A percentile compares a stretch with the other conserved stretches of the same genome.
Conservation (phyloP, 2,113 vertebrate genomes). For the Blennius ocellaris region DNA sequence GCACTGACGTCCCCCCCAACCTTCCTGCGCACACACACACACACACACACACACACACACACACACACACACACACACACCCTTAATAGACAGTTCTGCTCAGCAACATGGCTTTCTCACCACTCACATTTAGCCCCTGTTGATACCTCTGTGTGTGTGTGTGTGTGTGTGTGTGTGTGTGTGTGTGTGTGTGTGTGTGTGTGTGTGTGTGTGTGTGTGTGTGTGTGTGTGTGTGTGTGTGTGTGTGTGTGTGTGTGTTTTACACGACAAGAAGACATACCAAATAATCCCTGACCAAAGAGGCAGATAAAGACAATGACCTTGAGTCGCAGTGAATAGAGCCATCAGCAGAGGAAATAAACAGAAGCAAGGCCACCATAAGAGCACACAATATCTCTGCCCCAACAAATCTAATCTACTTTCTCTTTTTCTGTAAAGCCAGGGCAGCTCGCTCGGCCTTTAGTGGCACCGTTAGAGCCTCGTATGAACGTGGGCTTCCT, state of each 20-base stretch:
- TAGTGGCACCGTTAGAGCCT: slow-evolving; percentile 10
- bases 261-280: slow-evolving; percentile 42
- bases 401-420: slow-evolving; percentile 59
- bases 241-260: slow-evolving; percentile 36
- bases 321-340: slow-evolving; percentile 59
- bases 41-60: slow-evolving; percentile 10
- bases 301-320: slow-evolving; percentile 57
- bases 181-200: slow-evolving; percentile 32
- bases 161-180: slow-evolving; percentile 35
- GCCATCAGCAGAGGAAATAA: slow-evolving; percentile 58
- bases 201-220: slow-evolving; percentile 34
- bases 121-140: slow-evolving; percentile 68
- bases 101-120: slow-evolving; percentile 72
- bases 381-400: slow-evolving; percentile 37
- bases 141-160: slow-evolving; percentile 48
- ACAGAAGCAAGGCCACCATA: slow-evolving; percentile 48
- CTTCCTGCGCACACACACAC: not conserved
- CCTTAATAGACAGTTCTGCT: slow-evolving; percentile 75
- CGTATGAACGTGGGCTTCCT: not conserved
- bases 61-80: slow-evolving; percentile 11
- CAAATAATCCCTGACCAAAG: slow-evolving; percentile 46
- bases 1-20: slow-evolving; percentile 49
- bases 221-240: slow-evolving; percentile 29
- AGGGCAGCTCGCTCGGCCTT: not conserved
- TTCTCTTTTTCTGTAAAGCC: slow-evolving; percentile 15